Percentiles rank a stretch among this genome's conserved stretches.
Evolutionary conservation across 2,888 invertebrate species (phyloP).

Genomic region (Sesamia inferens): DNA sequence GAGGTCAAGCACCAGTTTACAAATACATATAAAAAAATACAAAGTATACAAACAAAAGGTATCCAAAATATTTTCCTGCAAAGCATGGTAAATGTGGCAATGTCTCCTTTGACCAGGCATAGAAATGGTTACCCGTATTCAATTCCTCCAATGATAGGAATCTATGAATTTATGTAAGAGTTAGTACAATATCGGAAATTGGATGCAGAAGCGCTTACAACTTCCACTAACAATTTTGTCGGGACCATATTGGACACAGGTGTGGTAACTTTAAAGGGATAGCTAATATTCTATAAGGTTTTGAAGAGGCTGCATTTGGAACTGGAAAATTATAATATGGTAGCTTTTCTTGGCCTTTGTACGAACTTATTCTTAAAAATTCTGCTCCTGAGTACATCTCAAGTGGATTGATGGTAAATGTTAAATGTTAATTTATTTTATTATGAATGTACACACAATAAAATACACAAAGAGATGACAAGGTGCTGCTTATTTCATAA

Average conservation of each 20-base stretch:
- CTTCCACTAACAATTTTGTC: constrained; percentile 21
- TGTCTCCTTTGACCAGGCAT: not conserved
- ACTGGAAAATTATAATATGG: constrained; percentile 6
- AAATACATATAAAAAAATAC: no score
- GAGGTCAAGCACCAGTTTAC: no score
- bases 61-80: not conserved
- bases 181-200: constrained; percentile 18
- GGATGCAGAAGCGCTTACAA: constrained; percentile 6
- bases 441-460: no score
- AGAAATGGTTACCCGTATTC: not conserved
- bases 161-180: not conserved
- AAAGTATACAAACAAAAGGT: not conserved
- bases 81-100: not conserved
- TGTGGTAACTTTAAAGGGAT: constrained; percentile 57
- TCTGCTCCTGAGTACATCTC: not conserved
- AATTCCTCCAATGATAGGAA: not conserved
- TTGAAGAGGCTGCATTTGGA: constrained; percentile 22
- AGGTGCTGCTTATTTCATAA: no score
- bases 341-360: not conserved
- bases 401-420: not conserved
- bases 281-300: constrained; percentile 56
- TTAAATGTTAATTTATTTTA: no score
- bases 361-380: not conserved
- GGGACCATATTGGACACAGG: constrained; percentile 58
- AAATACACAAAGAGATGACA: no score